A percentile compares a stretch with the other conserved stretches of the same genome.
phyloP scores from a whole-genome alignment of 2,113 vertebrate genomes.

The Asarcornis scutulata region DNA sequence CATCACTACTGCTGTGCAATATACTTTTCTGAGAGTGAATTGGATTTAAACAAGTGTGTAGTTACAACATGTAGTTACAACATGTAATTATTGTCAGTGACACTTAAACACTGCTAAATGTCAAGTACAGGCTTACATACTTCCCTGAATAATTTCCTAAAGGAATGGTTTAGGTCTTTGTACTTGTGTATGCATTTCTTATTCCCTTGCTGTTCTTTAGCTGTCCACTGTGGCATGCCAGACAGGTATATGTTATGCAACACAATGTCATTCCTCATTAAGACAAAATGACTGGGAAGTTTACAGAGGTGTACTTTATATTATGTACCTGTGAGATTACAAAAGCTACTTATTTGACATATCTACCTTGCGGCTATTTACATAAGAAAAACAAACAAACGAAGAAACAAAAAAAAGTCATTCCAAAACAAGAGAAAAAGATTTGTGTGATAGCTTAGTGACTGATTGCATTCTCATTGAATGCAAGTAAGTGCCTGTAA shows the following conservation, averaged over 20 bases:
- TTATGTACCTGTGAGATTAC: not conserved
- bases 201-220: not conserved
- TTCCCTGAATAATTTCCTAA: not conserved
- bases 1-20: not conserved
- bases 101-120: constrained; percentile 6
- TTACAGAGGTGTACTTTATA: not conserved
- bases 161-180: not conserved
- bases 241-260: not conserved
- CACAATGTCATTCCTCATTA: constrained; percentile 3
- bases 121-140: constrained; percentile 15
- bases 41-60: not conserved
- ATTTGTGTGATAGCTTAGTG: not conserved
- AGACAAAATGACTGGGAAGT: not conserved
- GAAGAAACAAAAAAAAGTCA: not conserved
- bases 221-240: not conserved
- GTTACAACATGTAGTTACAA: too few relatives aligned
- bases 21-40: not conserved
- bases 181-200: not conserved
- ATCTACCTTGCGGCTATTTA: constrained; percentile 33
- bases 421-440: not conserved
- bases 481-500: constrained; percentile 1
- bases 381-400: not conserved
- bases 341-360: constrained; percentile 1
- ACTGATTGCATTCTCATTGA: constrained; percentile 8
- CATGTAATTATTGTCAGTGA: not conserved